Base-by-base conservation (phyloP, 2,113 vertebrate species). In the Tretioscincus oriximinensis region DNA sequence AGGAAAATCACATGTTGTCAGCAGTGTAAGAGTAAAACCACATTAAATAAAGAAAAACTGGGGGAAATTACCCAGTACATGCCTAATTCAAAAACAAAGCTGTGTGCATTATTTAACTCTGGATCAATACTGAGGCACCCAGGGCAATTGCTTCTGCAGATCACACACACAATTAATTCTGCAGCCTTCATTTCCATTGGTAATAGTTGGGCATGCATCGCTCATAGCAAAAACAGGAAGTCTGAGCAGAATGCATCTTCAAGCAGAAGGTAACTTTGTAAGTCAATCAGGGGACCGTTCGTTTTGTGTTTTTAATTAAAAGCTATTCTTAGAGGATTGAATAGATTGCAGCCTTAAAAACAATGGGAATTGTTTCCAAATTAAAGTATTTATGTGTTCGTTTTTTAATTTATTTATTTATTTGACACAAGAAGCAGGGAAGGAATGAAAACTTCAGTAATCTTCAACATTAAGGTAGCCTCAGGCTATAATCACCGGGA, bases 391-490 rank as follows among this genome's bases (percentile, higher is more conserved):
- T 54, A 1, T 20, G 10, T 84, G 12, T 11, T 12, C 2, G 5
- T 49, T 51, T 83, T 22, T 51, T n/a, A 14, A 4, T 54, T 68
- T 67, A 77, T 73, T 54, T 69, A 21, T 84, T 90, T 89, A 83
- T 90, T 86, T 84, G 88, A 90, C 90, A 87, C 77, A 78, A 81
- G 89, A 93, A 93, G 92, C 91, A 93, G 75, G 85, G 87, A 80
- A 76, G 24, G 86, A 92, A 88, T 88, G 86, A 88, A 95, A 92
- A 90, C 90, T 90, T 88, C 82, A 75, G 82, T 90, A 91, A 91
- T 93, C 93, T 92, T 91, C 85, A 92, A 81, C 88, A 89, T 80
- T 90, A 87, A 92, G 86, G 85, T 90, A 49, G 75, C 5, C 84
- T 80, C 58, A 10, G 88, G 87, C 82, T 11, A 0, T 74, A 81